A percentile compares a stretch with the other conserved stretches of the same genome.
These are phyloP conservation scores for Lutjanus campechanus DNA, from an alignment of 2,797 vertebrate genomes.

Conservation along the genomic window DNA sequence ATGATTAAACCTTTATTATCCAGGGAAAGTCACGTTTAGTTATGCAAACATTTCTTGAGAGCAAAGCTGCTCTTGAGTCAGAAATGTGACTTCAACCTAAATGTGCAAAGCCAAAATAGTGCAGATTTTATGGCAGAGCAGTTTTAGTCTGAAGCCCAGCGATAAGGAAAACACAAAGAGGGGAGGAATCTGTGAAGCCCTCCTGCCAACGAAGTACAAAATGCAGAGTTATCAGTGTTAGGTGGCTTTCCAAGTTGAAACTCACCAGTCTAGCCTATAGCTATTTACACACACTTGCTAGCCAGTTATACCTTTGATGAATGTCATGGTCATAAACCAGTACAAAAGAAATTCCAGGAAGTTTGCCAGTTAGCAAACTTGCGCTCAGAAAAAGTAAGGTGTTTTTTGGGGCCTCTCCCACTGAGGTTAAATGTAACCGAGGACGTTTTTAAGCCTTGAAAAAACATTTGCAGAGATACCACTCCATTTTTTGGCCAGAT, in stretches of 20 bases:
- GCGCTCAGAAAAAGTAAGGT: too few relatives aligned
- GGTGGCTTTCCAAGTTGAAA: neutral
- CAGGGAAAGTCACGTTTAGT: neutral
- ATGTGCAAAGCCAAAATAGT: neutral
- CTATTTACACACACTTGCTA: neutral
- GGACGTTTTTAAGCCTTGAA: too few relatives aligned
- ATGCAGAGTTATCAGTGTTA: neutral
- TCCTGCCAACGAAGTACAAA: neutral
- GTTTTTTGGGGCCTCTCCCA: too few relatives aligned
- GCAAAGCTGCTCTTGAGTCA: neutral
- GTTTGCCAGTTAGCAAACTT: slow-evolving; percentile 5
- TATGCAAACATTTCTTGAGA: slow-evolving; percentile 16
- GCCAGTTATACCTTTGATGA: neutral
- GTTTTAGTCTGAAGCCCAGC: neutral
- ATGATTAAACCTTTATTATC: slow-evolving; percentile 17
- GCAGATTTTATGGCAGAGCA: neutral
- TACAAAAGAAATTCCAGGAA: neutral
- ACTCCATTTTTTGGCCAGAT: too few relatives aligned
- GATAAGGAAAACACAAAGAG: slow-evolving; percentile 8
- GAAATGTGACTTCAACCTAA: neutral
- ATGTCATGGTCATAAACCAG: neutral
- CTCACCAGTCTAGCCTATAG: too few relatives aligned
- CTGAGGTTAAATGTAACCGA: too few relatives aligned
- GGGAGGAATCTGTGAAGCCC: neutral
- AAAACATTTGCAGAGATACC: too few relatives aligned